phyloP scores from a whole-genome alignment of 2,888 invertebrate species.

The Hypolimnas misippus region DNA sequence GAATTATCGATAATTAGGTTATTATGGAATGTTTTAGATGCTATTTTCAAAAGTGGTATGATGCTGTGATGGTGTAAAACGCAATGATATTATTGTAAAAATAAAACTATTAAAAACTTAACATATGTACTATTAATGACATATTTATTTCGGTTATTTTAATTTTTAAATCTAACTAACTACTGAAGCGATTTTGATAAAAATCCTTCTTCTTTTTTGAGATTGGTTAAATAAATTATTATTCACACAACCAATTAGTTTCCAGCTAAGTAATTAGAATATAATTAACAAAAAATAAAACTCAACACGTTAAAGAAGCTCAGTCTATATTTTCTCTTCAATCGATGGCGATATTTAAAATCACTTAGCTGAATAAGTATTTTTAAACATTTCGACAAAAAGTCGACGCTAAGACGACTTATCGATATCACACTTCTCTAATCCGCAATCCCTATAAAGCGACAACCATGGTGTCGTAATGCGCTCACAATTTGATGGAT shows the following conservation, averaged over 20 bases:
- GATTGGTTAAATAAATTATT: too few relatives aligned
- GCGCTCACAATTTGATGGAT: conserved; percentile 83
- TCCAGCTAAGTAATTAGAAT: too few relatives aligned
- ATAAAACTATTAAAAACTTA: too few relatives aligned
- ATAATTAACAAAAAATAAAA: too few relatives aligned
- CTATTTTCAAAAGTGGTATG: not conserved
- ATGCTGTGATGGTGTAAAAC: not conserved
- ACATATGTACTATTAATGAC: too few relatives aligned
- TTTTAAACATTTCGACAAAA: conserved; percentile 21
- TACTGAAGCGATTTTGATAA: too few relatives aligned
- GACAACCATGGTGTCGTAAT: conserved; percentile 80
- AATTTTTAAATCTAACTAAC: too few relatives aligned
- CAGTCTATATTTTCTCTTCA: not conserved
- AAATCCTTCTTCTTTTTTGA: too few relatives aligned
- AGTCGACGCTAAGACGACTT: conserved; percentile 36
- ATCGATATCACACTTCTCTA: conserved; percentile 45
- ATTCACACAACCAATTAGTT: too few relatives aligned
- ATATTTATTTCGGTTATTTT: too few relatives aligned
- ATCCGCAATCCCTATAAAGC: conserved; percentile 57
- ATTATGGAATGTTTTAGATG: conserved; percentile 3
- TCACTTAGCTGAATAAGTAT: not conserved
- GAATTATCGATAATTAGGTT: conserved; percentile 49
- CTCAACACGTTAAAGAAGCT: conserved; percentile 8
- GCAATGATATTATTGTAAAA: not conserved
- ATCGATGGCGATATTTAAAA: not conserved